Base-by-base conservation (phyloP, 1,140 invertebrate species). In the Cardiocondyla obscurior region DNA sequence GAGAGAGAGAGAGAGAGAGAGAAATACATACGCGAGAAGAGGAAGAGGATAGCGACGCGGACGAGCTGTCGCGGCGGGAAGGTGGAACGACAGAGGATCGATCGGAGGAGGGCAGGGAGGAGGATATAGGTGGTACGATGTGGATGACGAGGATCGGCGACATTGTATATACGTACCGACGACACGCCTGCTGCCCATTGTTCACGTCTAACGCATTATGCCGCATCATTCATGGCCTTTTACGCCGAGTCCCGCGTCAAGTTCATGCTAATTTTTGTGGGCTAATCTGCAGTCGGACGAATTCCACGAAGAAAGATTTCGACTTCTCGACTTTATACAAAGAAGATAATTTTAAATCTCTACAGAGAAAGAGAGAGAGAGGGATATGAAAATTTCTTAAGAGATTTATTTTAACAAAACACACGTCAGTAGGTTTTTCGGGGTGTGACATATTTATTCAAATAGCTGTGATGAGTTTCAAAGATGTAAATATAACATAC, bases 111-210 rank as follows among this genome's bases (percentile, higher is more conserved):
- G 3, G 25, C 5, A 25, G 30, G 2, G 60, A 46, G 36, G 57
- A 39, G 30, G 44, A n/a, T 72, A 70, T 70, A 57, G 77, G 76
- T 57, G 77, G 51, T 57, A 42, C 55, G 36, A 89, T 84, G 44
- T 82, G 87, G 90, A 91, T 87, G 87, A 89, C 85, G 73, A 88
- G 86, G 82, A 85, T 72, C 87, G 55, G 55, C 77, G 64, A 72
- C 70, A 76, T 87, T 64, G 81, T 87, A 82, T 86, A 84, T 87
- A 82, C 84, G 86, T 64, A 88, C 84, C 87, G 86, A 87, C 87
- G 90, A 90, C 91, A 90, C 89, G 88, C 87, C 90, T 81, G 89
- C 62, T 76, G 69, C 14, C 88, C 81, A 91, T 92, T 92, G 91
- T 91, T 86, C 62, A 19, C 74, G 72, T 74, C 74, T 53, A 79